These are phyloP conservation scores for Microplitis mediator DNA, from an alignment of 1,140 invertebrate species.

Conservation along the genomic window DNA sequence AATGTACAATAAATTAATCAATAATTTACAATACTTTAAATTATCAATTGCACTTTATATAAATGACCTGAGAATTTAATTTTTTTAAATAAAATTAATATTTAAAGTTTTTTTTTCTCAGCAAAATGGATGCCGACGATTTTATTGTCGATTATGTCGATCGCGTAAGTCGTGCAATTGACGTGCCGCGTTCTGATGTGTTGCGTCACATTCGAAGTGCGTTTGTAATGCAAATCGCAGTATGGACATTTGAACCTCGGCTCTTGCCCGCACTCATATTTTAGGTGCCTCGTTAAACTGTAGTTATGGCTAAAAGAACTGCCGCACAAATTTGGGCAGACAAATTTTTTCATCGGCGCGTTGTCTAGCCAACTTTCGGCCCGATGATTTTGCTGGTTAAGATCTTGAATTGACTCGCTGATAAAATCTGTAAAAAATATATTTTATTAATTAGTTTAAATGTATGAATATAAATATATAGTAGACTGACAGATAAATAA, in stretches of 20 bases:
- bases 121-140: constrained; percentile 15
- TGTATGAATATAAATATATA: background rate
- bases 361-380: background rate
- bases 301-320: constrained; percentile 36
- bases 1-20: too few relatives aligned
- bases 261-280: constrained; percentile 56
- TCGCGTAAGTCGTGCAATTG: constrained; percentile 20
- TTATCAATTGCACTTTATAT: background rate
- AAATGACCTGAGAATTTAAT: too few relatives aligned
- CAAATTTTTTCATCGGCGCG: constrained; percentile 18
- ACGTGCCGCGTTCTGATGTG: constrained; percentile 39
- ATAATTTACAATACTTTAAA: too few relatives aligned
- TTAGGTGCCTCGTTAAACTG: constrained; percentile 47
- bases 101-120: constrained; percentile 37
- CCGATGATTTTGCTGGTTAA: too few relatives aligned
- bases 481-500: too few relatives aligned
- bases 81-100: background rate
- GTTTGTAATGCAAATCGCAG: constrained; percentile 57
- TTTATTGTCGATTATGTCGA: constrained; percentile 31
- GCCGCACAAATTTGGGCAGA: constrained; percentile 35
- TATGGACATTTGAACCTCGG: constrained; percentile 57
- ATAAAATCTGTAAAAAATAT: too few relatives aligned
- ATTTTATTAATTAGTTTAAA: too few relatives aligned
- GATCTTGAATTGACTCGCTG: too few relatives aligned
- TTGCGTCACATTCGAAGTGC: constrained; percentile 39